Evolutionary conservation across 2,113 vertebrate species (phyloP), one percentile per base, ranked within the genome.

Genomic region (Rattus norvegicus): DNA sequence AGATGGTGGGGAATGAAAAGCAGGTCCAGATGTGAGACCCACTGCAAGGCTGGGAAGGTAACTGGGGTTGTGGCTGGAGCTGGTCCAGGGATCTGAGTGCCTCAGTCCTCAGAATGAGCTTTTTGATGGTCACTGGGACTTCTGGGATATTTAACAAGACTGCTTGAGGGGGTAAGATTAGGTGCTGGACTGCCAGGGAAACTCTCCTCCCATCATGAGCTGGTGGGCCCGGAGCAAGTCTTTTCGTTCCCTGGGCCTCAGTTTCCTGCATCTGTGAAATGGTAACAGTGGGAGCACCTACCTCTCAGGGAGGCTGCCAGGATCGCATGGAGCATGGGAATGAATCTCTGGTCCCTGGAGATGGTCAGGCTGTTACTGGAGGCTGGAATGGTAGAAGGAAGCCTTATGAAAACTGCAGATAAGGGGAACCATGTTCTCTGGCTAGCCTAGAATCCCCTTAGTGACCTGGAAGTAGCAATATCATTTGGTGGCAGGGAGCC

Each of bases 381-480:
- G 65, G 59, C 8, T 36, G 63, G 28, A 19, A 67, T 19, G 63
- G 52, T 5, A 63, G 83, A 88, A 70, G 61, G 33, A 94, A 79
- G 61, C 52, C 67, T 75, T 81, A 7, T 47, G 30, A 93, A 93
- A 92, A 89, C 88, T 63, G 14, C 24, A 89, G 83, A 49, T 39
- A 43, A 7, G n/a, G 73, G 8, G 24, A 49, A 13, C 59, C 12
- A 1, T 70, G 33, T 88, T 54, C 7, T 39, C 36, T 69, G 61
- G 30, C 49, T 26, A n/a, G 28, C n/a, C 67, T 93, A 13, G 52
- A 72, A 54, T 63, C 3, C 75, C 24, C 20, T 59, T 52, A 2
- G 88, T 93, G 88, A n/a, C 63, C 56, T 79, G 59, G 89, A 81
- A 92, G 73, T 49, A 93, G 39, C 72, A 49, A 52, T 43, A 11